A percentile compares a stretch with the other conserved stretches of the same genome.
phyloP scores from a whole-genome alignment of 2,797 vertebrate genomes.

The Enteromius afrohamiltoni region DNA sequence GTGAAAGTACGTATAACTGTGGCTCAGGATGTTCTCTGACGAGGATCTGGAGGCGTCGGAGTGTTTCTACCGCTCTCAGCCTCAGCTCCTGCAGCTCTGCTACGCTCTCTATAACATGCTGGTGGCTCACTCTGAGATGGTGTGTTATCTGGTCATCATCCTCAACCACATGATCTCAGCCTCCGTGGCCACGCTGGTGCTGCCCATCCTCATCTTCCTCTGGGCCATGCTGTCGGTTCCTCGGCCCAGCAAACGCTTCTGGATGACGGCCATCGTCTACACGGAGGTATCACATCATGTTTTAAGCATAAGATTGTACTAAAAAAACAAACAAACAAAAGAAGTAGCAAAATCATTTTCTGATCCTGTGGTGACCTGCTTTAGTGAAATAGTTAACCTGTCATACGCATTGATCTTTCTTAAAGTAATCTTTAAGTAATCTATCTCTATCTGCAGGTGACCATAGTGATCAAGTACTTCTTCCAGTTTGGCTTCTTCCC shows the following conservation, averaged over 20 bases:
- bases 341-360: too few species aligned
- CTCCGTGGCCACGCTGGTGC: conserved; percentile 89
- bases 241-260: conserved; percentile 92
- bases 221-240: conserved; percentile 96
- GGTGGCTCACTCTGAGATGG: conserved; percentile 89
- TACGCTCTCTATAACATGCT: conserved; percentile 92
- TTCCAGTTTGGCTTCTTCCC: conserved; percentile 98
- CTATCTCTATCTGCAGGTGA: conserved; percentile 80
- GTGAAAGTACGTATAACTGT: background rate
- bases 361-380: background rate
- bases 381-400: background rate
- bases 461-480: conserved; percentile 96
- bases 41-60: conserved; percentile 90
- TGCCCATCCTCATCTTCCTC: conserved; percentile 92
- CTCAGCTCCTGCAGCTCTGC: conserved; percentile 87
- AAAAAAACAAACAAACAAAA: too few species aligned
- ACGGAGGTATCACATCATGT: conserved; percentile 81
- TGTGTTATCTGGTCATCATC: conserved; percentile 90
- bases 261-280: conserved; percentile 97
- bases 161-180: conserved; percentile 95
- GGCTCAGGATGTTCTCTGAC: conserved; percentile 87
- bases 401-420: background rate
- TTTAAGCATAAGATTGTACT: too few species aligned
- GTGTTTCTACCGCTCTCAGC: conserved; percentile 86
- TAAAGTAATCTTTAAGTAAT: conserved; percentile 9